phyloP scores from a whole-genome alignment of 2,888 invertebrate genomes.

The Tenodera sinensis region DNA sequence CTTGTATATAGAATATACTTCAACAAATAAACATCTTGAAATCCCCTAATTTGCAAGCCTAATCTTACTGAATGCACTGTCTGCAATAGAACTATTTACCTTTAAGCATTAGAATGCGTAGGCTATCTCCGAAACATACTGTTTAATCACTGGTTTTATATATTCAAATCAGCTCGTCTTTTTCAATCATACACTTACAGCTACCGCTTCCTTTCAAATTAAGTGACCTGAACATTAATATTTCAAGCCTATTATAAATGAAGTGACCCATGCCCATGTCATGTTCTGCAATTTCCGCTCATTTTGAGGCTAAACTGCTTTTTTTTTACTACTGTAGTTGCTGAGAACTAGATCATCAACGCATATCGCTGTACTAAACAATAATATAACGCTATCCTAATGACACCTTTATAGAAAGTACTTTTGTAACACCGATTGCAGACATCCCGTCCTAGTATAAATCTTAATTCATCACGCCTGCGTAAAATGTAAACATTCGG shows the following conservation, averaged over 20 bases:
- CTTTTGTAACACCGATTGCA: too few relatives aligned
- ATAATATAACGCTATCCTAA: too few relatives aligned
- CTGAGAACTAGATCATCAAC: neutral
- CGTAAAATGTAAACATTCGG: neutral
- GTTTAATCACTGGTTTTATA: neutral
- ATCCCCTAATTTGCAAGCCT: too few relatives aligned
- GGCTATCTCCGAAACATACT: neutral
- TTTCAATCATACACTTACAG: too few relatives aligned
- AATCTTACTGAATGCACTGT: neutral
- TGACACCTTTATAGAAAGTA: too few relatives aligned
- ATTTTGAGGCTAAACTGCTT: neutral
- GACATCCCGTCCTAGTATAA: too few relatives aligned
- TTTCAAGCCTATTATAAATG: too few relatives aligned
- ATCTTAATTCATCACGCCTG: neutral
- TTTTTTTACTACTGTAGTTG: neutral
- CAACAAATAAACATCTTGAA: too few relatives aligned
- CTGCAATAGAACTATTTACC: neutral
- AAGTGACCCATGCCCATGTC: neutral
- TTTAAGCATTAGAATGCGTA: neutral
- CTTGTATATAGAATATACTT: too few relatives aligned
- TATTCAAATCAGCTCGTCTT: too few relatives aligned
- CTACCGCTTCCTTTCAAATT: too few relatives aligned
- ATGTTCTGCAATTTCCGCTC: neutral
- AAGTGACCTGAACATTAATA: too few relatives aligned
- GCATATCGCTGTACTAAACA: neutral